Evolutionary conservation across 2,797 vertebrate species (phyloP), one percentile per base, ranked within the genome.

Genomic region (Ataeniobius toweri): DNA sequence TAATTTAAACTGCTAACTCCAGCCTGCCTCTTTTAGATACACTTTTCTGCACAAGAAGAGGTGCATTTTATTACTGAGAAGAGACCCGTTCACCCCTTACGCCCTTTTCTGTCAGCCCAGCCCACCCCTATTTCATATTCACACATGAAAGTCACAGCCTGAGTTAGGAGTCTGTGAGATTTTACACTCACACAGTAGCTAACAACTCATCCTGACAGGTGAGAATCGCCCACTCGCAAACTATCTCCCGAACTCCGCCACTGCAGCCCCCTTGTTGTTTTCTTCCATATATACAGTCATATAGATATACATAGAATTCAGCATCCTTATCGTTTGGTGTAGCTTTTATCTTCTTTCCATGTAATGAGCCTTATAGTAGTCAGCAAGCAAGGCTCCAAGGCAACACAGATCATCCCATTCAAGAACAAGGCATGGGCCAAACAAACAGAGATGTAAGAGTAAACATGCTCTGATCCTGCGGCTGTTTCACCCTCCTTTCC

Each of bases 361-460:
- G 80, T 91, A 91, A 93, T 89, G 85, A 93, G 89, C 81, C 81
- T 80, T 83, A 81, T 59, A 82, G 83, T 83, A 67, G 78, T 80
- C 83, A 76, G 63, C 77, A 86, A 91, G 86, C 84, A 77, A 73
- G 72, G 87, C 92, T 93, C 88, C 87, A 84, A 93, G 94, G 92
- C 88, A 92, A 90, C 89, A 90, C 70, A 69, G 81, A 86, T 80
- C 87, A 79, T 88, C 86, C 85, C 89, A 86, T 90, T 90, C 79
- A 81, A 92, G 86, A 92, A 90, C 92, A 90, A 93, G 89, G 79
- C 92, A 69, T 65, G 84, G 91, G 88, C 92, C 90, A 91, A 92
- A 81, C 90, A 95, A 93, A 94, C 92, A 92, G 88, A 89, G 90
- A 93, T 93, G 89, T 91, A 89, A 93, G 86, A 89, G 93, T 92